phyloP scores from a whole-genome alignment of 2,888 invertebrate genomes.

The Parelbella ahira region DNA sequence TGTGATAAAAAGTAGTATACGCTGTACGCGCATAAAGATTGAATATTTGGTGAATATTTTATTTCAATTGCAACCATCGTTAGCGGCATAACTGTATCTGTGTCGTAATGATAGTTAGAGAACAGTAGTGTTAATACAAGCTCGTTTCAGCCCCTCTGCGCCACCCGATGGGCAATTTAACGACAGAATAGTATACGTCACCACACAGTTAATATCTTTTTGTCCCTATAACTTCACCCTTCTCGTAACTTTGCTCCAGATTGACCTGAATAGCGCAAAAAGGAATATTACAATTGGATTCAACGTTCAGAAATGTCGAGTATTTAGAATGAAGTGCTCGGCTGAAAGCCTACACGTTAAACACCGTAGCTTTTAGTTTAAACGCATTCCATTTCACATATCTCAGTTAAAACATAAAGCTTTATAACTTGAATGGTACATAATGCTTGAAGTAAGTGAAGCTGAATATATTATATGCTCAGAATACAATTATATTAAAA shows the following conservation, averaged over 20 bases:
- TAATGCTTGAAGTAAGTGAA: conserved; percentile 2
- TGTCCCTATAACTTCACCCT: conserved; percentile 2
- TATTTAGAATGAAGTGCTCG: conserved; percentile 10
- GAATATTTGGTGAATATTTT: no score
- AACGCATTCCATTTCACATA: conserved; percentile 22
- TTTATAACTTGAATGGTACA: conserved; percentile 1
- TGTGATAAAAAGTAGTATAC: no score
- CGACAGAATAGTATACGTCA: conserved; percentile 6
- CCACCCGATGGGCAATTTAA: neutral
- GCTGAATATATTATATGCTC: neutral
- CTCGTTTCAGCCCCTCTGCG: conserved; percentile 8
- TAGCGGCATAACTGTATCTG: no score
- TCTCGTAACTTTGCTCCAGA: conserved; percentile 6
- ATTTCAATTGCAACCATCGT: no score
- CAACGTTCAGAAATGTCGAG: conserved; percentile 6
- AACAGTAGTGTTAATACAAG: conserved; percentile 1
- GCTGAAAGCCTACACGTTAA: conserved; percentile 18
- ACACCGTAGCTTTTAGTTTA: conserved; percentile 17
- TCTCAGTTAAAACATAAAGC: conserved; percentile 15
- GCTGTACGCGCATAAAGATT: no score
- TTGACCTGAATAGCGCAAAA: conserved; percentile 13
- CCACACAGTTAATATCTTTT: conserved; percentile 6
- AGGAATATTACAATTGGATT: conserved; percentile 18
- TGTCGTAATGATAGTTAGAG: neutral
- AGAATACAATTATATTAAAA: no score